Evolutionary conservation across 2,113 vertebrate species (phyloP).

Genomic region (Fulmarus glacialis): DNA sequence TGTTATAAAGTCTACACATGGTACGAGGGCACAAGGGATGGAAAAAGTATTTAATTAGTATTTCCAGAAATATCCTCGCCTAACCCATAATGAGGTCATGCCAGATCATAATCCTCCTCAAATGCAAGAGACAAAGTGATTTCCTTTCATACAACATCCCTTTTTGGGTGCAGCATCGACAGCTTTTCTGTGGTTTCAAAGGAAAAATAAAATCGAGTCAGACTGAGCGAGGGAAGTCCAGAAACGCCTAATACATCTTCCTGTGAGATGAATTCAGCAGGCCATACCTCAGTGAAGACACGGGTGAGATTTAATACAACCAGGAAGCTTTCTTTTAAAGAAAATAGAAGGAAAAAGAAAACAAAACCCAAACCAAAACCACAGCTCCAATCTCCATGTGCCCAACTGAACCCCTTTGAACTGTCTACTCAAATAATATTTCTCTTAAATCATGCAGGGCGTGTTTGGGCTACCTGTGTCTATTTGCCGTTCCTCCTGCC

Average conservation of each 20-base stretch:
- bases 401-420: not conserved
- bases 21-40: constrained; percentile 63
- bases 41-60: constrained; percentile 74
- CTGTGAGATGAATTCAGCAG: not conserved
- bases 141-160: constrained; percentile 59
- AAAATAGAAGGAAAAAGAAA: not conserved
- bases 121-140: constrained; percentile 65
- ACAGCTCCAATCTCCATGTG: not conserved
- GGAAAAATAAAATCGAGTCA: constrained; percentile 26
- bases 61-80: constrained; percentile 74
- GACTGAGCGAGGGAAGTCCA: not conserved
- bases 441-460: not conserved
- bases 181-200: constrained; percentile 33
- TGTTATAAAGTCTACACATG: constrained; percentile 47
- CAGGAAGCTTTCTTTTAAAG: not conserved
- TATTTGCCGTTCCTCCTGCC: not conserved
- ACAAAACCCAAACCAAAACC: not conserved
- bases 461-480: not conserved
- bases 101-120: constrained; percentile 70
- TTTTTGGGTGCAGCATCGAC: constrained; percentile 50
- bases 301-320: not conserved
- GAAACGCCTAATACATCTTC: constrained; percentile 32
- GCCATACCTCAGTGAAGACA: not conserved
- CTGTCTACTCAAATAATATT: not conserved
- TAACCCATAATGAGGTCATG: constrained; percentile 70